Conservation (phyloP, 2,113 vertebrate genomes). For the Eretmochelys imbricata region DNA sequence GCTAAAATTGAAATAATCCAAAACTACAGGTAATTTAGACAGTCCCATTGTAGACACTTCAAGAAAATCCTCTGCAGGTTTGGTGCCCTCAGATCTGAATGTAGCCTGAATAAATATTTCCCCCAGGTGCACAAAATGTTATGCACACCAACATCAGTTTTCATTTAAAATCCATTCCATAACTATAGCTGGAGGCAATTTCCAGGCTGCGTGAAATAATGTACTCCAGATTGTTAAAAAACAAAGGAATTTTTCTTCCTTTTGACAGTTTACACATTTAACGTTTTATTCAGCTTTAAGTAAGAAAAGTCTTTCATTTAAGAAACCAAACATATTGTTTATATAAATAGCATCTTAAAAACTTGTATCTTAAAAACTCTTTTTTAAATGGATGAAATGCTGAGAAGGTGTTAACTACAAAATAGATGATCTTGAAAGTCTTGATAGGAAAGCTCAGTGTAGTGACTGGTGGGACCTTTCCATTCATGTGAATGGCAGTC, state of each 20-base stretch:
- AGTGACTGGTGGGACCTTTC: neutral
- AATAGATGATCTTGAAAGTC: rapidly evolving
- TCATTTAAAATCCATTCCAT: constrained; percentile 51
- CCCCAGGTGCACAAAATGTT: constrained; percentile 58
- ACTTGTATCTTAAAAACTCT: neutral
- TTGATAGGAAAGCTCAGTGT: neutral
- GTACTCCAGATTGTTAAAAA: constrained; percentile 42
- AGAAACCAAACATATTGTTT: neutral
- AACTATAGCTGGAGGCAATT: constrained; percentile 47
- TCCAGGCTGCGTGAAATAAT: constrained; percentile 52
- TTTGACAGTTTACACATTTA: constrained; percentile 34
- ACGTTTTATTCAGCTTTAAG: constrained; percentile 51
- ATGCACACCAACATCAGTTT: constrained; percentile 41
- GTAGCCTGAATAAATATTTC: constrained; percentile 56
- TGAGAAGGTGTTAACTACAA: neutral
- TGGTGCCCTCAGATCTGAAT: constrained; percentile 22
- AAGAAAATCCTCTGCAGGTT: constrained; percentile 8
- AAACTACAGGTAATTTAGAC: neutral
- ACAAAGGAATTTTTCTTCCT: neutral
- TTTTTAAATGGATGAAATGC: neutral
- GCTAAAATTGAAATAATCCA: neutral
- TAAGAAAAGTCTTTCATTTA: neutral
- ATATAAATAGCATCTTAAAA: neutral
- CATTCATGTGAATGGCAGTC: neutral
- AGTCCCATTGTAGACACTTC: neutral